A percentile compares a stretch with the other conserved stretches of the same genome.
Conservation (phyloP, 2,888 invertebrate species). For the Drosophila gaucha region DNA sequence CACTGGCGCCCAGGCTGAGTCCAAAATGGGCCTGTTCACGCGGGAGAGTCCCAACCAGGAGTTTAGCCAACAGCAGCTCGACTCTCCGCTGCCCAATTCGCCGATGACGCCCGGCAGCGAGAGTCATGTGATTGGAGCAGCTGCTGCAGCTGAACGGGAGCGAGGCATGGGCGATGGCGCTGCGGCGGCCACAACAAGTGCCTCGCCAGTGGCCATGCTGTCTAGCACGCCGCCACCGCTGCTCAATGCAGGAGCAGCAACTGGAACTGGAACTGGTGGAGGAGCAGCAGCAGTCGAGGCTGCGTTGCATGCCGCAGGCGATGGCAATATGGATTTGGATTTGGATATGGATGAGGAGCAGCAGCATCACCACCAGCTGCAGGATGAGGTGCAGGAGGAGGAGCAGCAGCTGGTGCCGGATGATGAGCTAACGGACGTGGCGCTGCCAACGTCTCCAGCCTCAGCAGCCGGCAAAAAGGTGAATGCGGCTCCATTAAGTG, state of each 20-base stretch:
- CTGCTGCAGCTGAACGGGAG: conserved; percentile 45
- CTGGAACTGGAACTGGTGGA: not conserved
- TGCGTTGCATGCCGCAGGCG: conserved; percentile 29
- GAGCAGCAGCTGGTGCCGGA: conserved; percentile 23
- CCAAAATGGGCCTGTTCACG: conserved; percentile 84
- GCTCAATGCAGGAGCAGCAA: conserved; percentile 16
- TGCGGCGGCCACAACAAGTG: conserved; percentile 75
- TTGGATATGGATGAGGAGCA: conserved; percentile 13
- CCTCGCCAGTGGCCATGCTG: conserved; percentile 79
- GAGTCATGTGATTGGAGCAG: not conserved
- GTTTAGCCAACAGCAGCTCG: conserved; percentile 79
- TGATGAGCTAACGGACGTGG: conserved; percentile 59
- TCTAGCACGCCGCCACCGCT: conserved; percentile 81
- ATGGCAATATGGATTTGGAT: conserved; percentile 35
- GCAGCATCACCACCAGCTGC: not conserved
- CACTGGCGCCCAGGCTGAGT: conserved; percentile 62
- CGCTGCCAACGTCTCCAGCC: conserved; percentile 45
- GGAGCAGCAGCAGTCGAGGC: conserved; percentile 13
- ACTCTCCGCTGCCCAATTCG: conserved; percentile 73
- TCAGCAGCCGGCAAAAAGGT: conserved; percentile 52
- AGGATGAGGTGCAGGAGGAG: not conserved
- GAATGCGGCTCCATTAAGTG: conserved; percentile 55
- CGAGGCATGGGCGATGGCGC: conserved; percentile 84
- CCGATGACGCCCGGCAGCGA: conserved; percentile 65
- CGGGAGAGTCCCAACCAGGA: conserved; percentile 84